A percentile compares a stretch with the other conserved stretches of the same genome.
Evolutionary conservation across 2,888 invertebrate genomes (phyloP).

Genomic region (Venustoraphidia nigricollis): DNA sequence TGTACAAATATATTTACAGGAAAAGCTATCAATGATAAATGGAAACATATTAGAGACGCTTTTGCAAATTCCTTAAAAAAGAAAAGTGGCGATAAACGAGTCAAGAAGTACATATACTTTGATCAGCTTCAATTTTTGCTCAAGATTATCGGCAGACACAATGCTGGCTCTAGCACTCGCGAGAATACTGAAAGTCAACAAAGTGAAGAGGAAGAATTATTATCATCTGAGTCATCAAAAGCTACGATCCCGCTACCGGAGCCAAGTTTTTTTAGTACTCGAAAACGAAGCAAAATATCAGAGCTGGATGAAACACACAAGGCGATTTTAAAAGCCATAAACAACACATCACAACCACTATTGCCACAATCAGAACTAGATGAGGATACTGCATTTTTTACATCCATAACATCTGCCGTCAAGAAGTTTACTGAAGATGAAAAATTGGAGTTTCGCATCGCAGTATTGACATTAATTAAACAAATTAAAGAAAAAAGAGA

Average conservation of each 20-base stretch:
- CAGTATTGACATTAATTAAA: too few relatives aligned
- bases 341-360: not conserved
- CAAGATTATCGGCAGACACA: slow-evolving; percentile 7
- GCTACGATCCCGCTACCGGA: not conserved
- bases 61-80: slow-evolving; percentile 7
- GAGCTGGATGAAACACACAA: slow-evolving; percentile 1
- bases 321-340: slow-evolving; percentile 5
- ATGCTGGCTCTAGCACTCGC: slow-evolving; percentile 5
- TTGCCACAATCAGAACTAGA: not conserved
- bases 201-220: slow-evolving; percentile 3
- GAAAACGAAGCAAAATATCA: not conserved
- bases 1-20: slow-evolving; percentile 5
- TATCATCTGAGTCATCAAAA: not conserved
- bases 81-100: slow-evolving; percentile 6
- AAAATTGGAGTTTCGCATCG: slow-evolving; percentile 1
- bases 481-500: too few relatives aligned
- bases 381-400: slow-evolving; percentile 5
- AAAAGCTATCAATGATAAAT: slow-evolving; percentile 7
- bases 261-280: not conserved
- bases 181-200: not conserved
- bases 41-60: slow-evolving; percentile 8
- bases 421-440: slow-evolving; percentile 4
- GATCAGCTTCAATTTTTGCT: slow-evolving; percentile 7
- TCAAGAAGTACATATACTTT: slow-evolving; percentile 7
- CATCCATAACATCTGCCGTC: slow-evolving; percentile 1